Base-by-base conservation (phyloP, 2,113 vertebrate genomes). In the Parus major region DNA sequence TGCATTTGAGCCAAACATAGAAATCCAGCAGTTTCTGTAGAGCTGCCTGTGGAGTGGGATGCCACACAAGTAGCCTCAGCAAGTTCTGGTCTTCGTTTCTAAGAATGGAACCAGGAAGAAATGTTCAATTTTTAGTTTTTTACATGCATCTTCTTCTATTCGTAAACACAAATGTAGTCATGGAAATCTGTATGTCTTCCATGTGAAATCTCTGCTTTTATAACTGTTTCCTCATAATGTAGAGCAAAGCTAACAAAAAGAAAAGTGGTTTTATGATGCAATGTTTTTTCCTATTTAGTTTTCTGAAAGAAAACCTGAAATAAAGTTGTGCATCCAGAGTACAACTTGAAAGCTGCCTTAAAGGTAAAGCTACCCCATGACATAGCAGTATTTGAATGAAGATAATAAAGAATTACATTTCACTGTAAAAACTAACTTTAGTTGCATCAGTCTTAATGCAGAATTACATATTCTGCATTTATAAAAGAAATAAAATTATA, bases 61-160 rank as follows among this genome's bases (percentile, higher is more conserved):
- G 75, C 78, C 93, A 95, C 91, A 95, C 81, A 94, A 95, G 84
- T 77, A 91, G 87, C 71, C 85, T 42, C 52, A 77, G 82, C 27
- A 66, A 90, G 75, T 77, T 94, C 70, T 92, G 90, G 66, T 63
- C 66, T 80, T 87, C 15, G 0, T 81, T 90, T 66, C 85, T 70
- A 47, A 82, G 77, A 84, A 68, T 5, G 22, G 53, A 92, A 77
- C 19, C 11, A 47, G 46, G 50, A 90, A 59, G 39, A 90, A 95
- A 94, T 87, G 77, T 42, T 80, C 27, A 33, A 0, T 55, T 83
- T 79, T 79, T 57, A 21, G 22, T 85, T 91, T 91, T 76, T 17
- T 65, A 33, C 42, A 18, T 65, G 28, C 31, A 11, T 94, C 59
- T 53, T 82, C 19, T 70, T 46, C 27, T 90, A 9, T 72, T 81